phyloP scores from a whole-genome alignment of 1,140 invertebrate genomes.

The Pinna nobilis region DNA sequence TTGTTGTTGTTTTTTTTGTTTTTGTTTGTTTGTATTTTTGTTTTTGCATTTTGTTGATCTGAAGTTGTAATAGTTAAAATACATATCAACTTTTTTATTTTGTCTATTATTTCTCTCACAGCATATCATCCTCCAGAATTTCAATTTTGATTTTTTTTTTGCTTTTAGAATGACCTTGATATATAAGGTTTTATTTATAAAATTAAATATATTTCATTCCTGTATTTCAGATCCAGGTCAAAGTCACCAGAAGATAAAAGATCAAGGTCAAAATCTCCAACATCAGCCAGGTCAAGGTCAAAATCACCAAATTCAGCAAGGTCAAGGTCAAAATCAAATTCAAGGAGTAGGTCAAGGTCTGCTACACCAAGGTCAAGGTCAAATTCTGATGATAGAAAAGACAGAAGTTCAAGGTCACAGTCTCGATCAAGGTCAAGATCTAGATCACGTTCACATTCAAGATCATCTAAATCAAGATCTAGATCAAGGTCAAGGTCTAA shows the following conservation, averaged over 20 bases:
- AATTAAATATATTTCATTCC: no score
- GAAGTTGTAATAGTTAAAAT: no score
- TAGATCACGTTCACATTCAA: slow-evolving; percentile 25
- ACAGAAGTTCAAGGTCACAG: slow-evolving; percentile 22
- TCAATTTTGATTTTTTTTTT: no score
- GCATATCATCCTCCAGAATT: no score
- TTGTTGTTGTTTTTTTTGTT: no score
- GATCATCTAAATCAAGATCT: slow-evolving; percentile 15
- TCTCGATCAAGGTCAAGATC: slow-evolving; percentile 35
- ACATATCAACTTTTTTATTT: no score
- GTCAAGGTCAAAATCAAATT: slow-evolving; percentile 5
- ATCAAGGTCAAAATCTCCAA: slow-evolving; percentile 26
- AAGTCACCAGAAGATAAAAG: slow-evolving; percentile 29
- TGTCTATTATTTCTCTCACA: no score
- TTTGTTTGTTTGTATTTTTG: no score
- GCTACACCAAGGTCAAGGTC: neutral
- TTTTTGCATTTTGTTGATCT: no score
- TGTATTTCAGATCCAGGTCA: slow-evolving; percentile 39
- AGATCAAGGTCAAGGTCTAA: slow-evolving; percentile 47
- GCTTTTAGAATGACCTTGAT: no score
- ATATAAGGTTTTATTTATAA: no score
- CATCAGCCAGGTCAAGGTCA: slow-evolving; percentile 23
- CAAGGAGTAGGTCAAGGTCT: slow-evolving; percentile 15
- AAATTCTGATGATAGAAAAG: neutral
- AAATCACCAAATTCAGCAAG: slow-evolving; percentile 16